phyloP scores from a whole-genome alignment of 1,140 invertebrate genomes.

The Phocides pigmalion region DNA sequence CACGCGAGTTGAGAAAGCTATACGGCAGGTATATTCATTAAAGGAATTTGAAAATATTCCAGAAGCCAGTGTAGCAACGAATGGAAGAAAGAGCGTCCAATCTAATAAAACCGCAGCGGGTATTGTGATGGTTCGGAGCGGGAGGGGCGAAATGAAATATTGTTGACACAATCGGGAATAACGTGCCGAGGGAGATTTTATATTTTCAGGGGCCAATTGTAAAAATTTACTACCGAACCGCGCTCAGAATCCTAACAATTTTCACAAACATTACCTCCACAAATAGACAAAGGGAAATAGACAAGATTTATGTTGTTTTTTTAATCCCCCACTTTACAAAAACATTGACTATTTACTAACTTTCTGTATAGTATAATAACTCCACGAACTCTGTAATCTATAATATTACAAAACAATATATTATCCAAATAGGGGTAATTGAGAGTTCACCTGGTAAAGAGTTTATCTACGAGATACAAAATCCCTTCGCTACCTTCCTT shows the following conservation, averaged over 20 bases:
- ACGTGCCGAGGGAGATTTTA: slow-evolving; percentile 36
- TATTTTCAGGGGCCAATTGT: slow-evolving; percentile 36
- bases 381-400: too few species aligned
- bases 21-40: background rate
- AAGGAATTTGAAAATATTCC: slow-evolving; percentile 10
- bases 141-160: slow-evolving; percentile 38
- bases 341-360: too few species aligned
- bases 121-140: slow-evolving; percentile 21
- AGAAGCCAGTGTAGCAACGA: background rate
- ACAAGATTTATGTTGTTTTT: too few species aligned
- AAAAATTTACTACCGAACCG: slow-evolving; percentile 29
- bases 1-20: too few species aligned
- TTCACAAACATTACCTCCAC: slow-evolving; percentile 9
- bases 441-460: too few species aligned
- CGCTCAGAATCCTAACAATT: slow-evolving; percentile 18
- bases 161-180: slow-evolving; percentile 35
- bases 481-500: too few species aligned
- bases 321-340: too few species aligned
- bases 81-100: slow-evolving; percentile 27
- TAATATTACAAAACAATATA: too few species aligned
- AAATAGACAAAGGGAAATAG: background rate
- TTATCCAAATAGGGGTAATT: too few species aligned
- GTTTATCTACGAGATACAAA: too few species aligned
- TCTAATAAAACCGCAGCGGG: slow-evolving; percentile 34
- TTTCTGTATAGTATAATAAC: too few species aligned